These are phyloP conservation scores for Ellobium chinense DNA, from an alignment of 2,888 invertebrate species.

Conservation along the genomic window DNA sequence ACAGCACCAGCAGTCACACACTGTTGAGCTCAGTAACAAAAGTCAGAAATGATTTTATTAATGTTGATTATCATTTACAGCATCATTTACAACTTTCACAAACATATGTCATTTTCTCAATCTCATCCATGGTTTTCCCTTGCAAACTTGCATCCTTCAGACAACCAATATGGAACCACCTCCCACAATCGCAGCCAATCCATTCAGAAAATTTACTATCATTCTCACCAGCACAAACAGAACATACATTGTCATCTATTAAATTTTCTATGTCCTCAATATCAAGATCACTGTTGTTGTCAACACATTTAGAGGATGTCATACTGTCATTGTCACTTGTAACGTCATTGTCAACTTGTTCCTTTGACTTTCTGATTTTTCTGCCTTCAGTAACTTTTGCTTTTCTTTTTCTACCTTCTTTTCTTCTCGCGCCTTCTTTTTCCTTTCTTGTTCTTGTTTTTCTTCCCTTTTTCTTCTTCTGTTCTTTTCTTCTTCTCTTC, in stretches of 20 bases:
- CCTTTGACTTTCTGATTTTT: not conserved
- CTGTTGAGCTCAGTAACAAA: no score
- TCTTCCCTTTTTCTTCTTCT: not conserved
- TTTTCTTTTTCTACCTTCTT: not conserved
- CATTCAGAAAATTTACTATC: not conserved
- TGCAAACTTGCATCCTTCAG: not conserved
- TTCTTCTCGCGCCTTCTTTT: not conserved
- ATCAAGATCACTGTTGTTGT: not conserved
- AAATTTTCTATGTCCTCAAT: not conserved
- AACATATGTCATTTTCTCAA: not conserved
- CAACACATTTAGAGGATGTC: slow-evolving; percentile 3
- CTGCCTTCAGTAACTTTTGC: not conserved
- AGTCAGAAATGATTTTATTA: no score
- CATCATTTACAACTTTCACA: not conserved
- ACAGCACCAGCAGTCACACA: no score
- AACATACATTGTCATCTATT: not conserved
- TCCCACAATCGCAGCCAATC: not conserved
- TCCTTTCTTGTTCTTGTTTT: not conserved
- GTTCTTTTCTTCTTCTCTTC: not conserved
- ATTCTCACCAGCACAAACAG: not conserved
- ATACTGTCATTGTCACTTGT: not conserved
- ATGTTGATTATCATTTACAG: not conserved
- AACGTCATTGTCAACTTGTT: not conserved
- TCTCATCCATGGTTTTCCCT: not conserved
- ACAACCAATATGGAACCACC: not conserved